Percentiles rank a stretch among this genome's conserved stretches.
Evolutionary conservation across 2,888 invertebrate species (phyloP).

Genomic region (Ecdyonurus torrentis): DNA sequence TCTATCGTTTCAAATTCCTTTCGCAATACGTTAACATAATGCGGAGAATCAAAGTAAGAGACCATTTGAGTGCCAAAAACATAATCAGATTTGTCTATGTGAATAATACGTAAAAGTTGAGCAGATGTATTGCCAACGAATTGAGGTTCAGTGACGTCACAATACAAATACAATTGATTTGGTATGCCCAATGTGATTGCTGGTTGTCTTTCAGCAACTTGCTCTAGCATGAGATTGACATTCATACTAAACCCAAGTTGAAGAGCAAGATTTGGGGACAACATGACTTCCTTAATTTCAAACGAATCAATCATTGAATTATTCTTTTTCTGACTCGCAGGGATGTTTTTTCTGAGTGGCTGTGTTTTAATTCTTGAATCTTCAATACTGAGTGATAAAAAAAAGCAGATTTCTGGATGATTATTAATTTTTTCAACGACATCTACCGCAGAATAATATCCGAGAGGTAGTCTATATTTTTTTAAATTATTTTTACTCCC

Average conservation of each 20-base stretch:
- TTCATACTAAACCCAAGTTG: constrained; percentile 1
- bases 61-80: constrained; percentile 11
- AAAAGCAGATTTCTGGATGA: neutral
- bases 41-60: constrained; percentile 11
- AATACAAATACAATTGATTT: constrained; percentile 15
- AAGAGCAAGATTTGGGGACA: neutral
- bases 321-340: too few relatives aligned
- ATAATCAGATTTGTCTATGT: constrained; percentile 12
- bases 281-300: neutral
- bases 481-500: neutral
- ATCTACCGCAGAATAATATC: neutral
- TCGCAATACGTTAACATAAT: constrained; percentile 14
- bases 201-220: neutral
- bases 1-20: neutral
- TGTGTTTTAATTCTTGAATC: neutral
- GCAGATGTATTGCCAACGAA: constrained; percentile 17
- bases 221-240: neutral
- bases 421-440: neutral
- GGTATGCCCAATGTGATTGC: constrained; percentile 8
- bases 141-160: constrained; percentile 17
- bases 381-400: neutral
- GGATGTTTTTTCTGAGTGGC: too few relatives aligned
- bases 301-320: too few relatives aligned
- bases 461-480: neutral
- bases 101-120: constrained; percentile 17